Evolutionary conservation across 2,797 vertebrate species (phyloP), one percentile per base, ranked within the genome.

Genomic region (Enteromius viviparus): DNA sequence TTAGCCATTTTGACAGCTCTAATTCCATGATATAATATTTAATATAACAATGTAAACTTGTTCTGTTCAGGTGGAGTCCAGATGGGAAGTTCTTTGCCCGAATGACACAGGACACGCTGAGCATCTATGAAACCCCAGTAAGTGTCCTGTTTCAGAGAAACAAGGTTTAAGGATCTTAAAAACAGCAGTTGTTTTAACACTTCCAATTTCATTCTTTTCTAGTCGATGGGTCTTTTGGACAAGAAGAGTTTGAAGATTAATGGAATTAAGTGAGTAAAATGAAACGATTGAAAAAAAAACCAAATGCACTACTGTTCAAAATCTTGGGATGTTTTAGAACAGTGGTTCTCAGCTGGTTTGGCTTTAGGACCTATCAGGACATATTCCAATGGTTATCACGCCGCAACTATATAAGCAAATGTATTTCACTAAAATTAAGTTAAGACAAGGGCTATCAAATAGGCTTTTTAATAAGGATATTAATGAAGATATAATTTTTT

Each of bases 61-160:
- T 85, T 81, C 87, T 84, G 86, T 34, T 82, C 89, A 99, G 98
- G 70, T 99, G 98, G 98, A 99, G 98, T 92, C 96, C 98, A 1
- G 98, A 99, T 86, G 98, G 98, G 29, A 99, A 98, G 92, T 99
- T 99, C 93, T 99, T 99, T 89, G 98, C 98, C 65, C 95, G 98
- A 90, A 99, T 99, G 98, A 98, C 97, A 0, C 89, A 93, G 58
- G 98, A 99, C 85, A 99, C 96, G 0, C 95, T 99, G 84, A 99
- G 98, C 92, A 99, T 99, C 92, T 99, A 98, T 51, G 98, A 99
- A 91, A 97, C 98, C 42, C 98, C 97, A 17, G 98, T 99, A 93
- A 96, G 97, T 89, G 72, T 70, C 4, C 32, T 14, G n/a, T 64
- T 9, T 0, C 1, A 2, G 9, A 76, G 34, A 19, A 1, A 1